Conservation (phyloP, 1,140 invertebrate species). For the Stegodyphus dumicola region DNA sequence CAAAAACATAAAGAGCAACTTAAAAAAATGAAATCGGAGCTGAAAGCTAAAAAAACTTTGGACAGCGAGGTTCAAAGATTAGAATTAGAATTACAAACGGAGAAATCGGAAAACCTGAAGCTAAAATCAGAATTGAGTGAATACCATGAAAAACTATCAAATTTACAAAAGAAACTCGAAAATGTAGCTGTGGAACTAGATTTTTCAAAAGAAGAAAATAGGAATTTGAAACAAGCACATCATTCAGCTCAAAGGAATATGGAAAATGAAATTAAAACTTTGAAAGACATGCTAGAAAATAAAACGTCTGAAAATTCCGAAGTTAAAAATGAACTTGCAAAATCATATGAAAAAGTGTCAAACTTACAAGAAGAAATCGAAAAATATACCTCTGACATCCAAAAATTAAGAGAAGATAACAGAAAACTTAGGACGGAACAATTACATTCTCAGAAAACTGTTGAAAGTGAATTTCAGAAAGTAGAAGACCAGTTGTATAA, state of each 20-base stretch:
- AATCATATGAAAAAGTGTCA: constrained; percentile 63
- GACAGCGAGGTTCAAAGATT: constrained; percentile 46
- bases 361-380: constrained; percentile 63
- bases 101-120: constrained; percentile 53
- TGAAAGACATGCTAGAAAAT: constrained; percentile 53
- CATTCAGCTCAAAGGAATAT: constrained; percentile 41
- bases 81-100: constrained; percentile 41
- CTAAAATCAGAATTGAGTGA: constrained; percentile 51
- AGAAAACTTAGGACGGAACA: constrained; percentile 44
- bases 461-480: constrained; percentile 76
- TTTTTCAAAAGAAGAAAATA: constrained; percentile 47
- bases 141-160: constrained; percentile 50
- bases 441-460: constrained; percentile 44
- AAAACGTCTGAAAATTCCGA: constrained; percentile 65
- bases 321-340: constrained; percentile 64
- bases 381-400: constrained; percentile 36
- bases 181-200: constrained; percentile 52
- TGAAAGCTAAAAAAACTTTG: constrained; percentile 51
- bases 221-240: constrained; percentile 39
- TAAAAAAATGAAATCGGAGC: constrained; percentile 52
- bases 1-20: constrained; percentile 50
- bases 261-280: constrained; percentile 57
- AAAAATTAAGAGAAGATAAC: constrained; percentile 51
- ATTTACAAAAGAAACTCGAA: constrained; percentile 53
- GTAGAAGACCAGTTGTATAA: constrained; percentile 79